Evolutionary conservation across 2,113 vertebrate genomes (phyloP).

Genomic region (Leuciscus idus): DNA sequence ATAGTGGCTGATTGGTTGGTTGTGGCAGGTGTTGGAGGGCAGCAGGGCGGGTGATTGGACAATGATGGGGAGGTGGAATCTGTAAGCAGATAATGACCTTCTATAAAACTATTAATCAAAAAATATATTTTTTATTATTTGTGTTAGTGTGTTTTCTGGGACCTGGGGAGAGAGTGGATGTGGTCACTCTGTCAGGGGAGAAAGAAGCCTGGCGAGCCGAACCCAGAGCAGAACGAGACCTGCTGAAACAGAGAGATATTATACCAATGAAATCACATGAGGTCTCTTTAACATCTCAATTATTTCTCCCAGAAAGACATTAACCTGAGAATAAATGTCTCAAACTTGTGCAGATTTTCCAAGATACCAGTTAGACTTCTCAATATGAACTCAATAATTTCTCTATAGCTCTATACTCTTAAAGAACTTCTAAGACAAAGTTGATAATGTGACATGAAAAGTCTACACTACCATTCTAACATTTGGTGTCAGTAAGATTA

Average conservation of each 20-base stretch:
- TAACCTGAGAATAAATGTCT: constrained; percentile 13
- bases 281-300: neutral
- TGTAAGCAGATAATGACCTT: constrained; percentile 22
- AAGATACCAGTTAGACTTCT: neutral
- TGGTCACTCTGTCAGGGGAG: constrained; percentile 56
- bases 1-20: constrained; percentile 77
- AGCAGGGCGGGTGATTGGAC: constrained; percentile 66
- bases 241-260: constrained; percentile 54
- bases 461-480: no score
- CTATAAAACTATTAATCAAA: neutral
- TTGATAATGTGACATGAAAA: no score
- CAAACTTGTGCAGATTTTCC: neutral
- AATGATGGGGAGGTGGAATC: constrained; percentile 42
- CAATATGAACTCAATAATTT: neutral
- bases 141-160: neutral
- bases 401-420: no score
- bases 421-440: no score
- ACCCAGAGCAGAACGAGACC: constrained; percentile 73
- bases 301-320: neutral
- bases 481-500: no score
- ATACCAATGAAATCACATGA: neutral
- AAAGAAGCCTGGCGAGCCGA: constrained; percentile 66
- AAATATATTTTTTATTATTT: neutral
- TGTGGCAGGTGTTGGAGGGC: constrained; percentile 67
- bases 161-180: constrained; percentile 69